Conservation (phyloP, 2,888 invertebrate species). For the Charanyca ferruginea region DNA sequence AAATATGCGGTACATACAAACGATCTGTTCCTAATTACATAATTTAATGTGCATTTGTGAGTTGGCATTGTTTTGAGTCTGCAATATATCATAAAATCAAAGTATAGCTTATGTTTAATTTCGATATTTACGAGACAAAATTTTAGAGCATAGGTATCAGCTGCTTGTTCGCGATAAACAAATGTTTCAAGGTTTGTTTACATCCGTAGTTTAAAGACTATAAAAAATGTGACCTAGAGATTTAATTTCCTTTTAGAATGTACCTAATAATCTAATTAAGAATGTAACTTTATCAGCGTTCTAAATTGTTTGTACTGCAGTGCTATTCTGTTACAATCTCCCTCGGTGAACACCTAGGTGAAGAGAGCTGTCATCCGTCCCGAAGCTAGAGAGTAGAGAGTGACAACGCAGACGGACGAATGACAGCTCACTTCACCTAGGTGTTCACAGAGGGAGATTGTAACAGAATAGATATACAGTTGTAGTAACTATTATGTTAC, state of each 20-base stretch:
- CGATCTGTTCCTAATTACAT: slow-evolving; percentile 61
- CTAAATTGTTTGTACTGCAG: slow-evolving; percentile 65
- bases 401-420: no score
- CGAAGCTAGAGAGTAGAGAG: no score
- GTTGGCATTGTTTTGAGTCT: slow-evolving; percentile 68
- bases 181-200: slow-evolving; percentile 50
- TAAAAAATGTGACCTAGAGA: slow-evolving; percentile 21
- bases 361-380: no score
- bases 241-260: slow-evolving; percentile 7
- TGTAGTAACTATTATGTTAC: slow-evolving; percentile 71
- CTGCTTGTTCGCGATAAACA: slow-evolving; percentile 9
- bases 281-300: slow-evolving; percentile 57
- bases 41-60: slow-evolving; percentile 62
- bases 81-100: slow-evolving; percentile 62
- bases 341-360: no score
- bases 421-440: no score
- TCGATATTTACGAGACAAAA: slow-evolving; percentile 19
- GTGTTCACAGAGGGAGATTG: no score
- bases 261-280: slow-evolving; percentile 53
- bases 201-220: slow-evolving; percentile 25
- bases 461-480: no score
- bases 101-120: slow-evolving; percentile 29
- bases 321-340: no score
- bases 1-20: slow-evolving; percentile 58
- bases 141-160: slow-evolving; percentile 19